These are phyloP conservation scores for Acromyrmex charruanus DNA, from an alignment of 1,140 invertebrate species.

Conservation along the genomic window DNA sequence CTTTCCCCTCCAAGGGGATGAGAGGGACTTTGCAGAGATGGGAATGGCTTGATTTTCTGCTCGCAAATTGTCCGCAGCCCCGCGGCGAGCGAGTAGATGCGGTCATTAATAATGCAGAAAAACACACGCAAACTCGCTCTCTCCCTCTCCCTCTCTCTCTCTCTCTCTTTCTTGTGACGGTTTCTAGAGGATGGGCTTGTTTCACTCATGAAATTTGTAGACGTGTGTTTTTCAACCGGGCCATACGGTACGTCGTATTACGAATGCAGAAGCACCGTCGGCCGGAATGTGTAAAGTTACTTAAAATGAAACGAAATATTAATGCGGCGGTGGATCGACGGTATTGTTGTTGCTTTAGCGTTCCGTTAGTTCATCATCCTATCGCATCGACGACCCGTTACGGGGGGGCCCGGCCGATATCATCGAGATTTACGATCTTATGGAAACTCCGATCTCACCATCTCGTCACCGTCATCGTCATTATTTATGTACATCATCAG, in stretches of 20 bases:
- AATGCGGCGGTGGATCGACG: conserved; percentile 12
- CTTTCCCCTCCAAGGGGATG: neutral
- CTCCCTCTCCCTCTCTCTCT: neutral
- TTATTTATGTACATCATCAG: conserved; percentile 26
- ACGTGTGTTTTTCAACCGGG: conserved; percentile 32
- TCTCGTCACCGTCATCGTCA: conserved; percentile 23
- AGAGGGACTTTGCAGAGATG: neutral
- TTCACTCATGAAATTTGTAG: conserved; percentile 51
- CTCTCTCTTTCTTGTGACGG: neutral
- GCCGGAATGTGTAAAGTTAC: conserved; percentile 40
- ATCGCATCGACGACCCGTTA: neutral
- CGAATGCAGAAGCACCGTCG: conserved; percentile 7
- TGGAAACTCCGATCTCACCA: conserved; percentile 15
- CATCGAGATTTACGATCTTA: conserved; percentile 52
- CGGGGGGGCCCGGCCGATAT: neutral
- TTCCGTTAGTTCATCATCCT: conserved; percentile 23
- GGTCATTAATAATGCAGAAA: conserved; percentile 53
- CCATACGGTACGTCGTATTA: neutral
- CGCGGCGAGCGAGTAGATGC: neutral
- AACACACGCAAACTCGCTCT: conserved; percentile 3
- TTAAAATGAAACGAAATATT: conserved; percentile 47
- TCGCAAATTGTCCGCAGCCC: conserved; percentile 15
- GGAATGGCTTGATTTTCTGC: conserved; percentile 30
- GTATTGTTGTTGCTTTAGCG: conserved; percentile 30
- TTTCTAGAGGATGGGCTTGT: conserved; percentile 17